These are phyloP conservation scores for Sinosuthora webbiana DNA, from an alignment of 2,113 vertebrate species.

Conservation along the genomic window DNA sequence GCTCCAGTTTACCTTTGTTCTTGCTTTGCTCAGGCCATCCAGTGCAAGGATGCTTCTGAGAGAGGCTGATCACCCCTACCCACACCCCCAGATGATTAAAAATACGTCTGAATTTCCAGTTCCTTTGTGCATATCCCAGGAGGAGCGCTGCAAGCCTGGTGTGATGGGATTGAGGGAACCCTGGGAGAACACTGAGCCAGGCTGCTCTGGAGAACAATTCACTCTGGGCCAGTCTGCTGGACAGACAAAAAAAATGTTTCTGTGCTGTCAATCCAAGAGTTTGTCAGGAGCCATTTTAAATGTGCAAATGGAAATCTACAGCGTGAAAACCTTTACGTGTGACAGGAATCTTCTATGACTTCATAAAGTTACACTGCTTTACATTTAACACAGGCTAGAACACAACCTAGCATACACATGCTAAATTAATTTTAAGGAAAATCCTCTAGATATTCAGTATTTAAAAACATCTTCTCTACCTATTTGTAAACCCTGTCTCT, in stretches of 20 bases:
- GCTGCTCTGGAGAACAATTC: background rate
- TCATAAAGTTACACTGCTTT: background rate
- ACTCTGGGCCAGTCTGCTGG: background rate
- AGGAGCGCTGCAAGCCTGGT: fast-evolving
- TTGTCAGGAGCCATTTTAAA: background rate
- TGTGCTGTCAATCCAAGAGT: background rate
- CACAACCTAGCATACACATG: background rate
- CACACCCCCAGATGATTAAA: background rate
- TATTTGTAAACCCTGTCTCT: background rate
- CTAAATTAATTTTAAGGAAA: background rate
- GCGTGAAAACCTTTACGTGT: background rate
- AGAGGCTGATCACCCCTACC: background rate
- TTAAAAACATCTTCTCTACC: background rate
- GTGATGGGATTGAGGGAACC: background rate
- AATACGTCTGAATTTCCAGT: background rate
- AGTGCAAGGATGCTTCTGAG: background rate
- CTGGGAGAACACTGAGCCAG: background rate
- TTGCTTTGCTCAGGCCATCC: background rate
- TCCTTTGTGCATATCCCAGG: background rate
- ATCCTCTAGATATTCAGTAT: background rate
- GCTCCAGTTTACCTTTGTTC: background rate
- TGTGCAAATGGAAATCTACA: background rate
- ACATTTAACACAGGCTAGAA: background rate
- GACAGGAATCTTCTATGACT: background rate
- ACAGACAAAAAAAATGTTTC: background rate